Evolutionary conservation across 2,113 vertebrate species (phyloP), one percentile per base, ranked within the genome.

Genomic region (Callipepla squamata): DNA sequence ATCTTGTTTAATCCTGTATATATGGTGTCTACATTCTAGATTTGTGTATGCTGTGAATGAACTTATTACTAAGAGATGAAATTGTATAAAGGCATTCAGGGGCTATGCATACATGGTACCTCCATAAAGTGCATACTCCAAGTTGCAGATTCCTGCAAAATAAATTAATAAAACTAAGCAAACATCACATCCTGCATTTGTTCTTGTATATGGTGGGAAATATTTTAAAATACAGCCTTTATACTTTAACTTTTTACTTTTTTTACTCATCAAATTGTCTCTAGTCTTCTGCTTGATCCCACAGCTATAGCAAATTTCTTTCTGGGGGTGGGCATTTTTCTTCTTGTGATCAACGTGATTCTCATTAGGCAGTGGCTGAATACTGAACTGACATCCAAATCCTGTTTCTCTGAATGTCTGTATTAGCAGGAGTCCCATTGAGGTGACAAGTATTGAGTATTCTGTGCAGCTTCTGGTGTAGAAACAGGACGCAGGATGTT

Each of bases 31-130:
- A 92, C 92, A 90, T 95, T 91, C 96, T 97, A 97, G 96, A 97
- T 97, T 95, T 97, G 96, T 97, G 97, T 98, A 97, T 96, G 97
- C 96, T 97, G 94, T 98, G 97, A 98, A 97, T 98, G 97, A 95
- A 93, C 95, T 96, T 97, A 97, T 62, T 97, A 95, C 75, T 94
- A 97, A 96, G 95, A 97, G 92, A 95, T 97, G 85, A 97, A 97
- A 97, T 94, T 98, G 97, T 98, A 96, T 97, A 97, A 97, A 98
- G 95, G 96, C 96, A 97, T 97, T 96, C 96, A 97, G 97, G 97
- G 97, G 94, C 96, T 96, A 61, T 98, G 97, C 97, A 98, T 98
- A 97, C 97, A 97, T 97, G 96, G 90, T 97, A 97, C 96, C 92
- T 97, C 97, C 97, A 97, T 92, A 96, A 96, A 96, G 85, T 96